These are phyloP conservation scores for Lepidurus apus DNA, from an alignment of 1,140 invertebrate genomes.

Conservation along the genomic window DNA sequence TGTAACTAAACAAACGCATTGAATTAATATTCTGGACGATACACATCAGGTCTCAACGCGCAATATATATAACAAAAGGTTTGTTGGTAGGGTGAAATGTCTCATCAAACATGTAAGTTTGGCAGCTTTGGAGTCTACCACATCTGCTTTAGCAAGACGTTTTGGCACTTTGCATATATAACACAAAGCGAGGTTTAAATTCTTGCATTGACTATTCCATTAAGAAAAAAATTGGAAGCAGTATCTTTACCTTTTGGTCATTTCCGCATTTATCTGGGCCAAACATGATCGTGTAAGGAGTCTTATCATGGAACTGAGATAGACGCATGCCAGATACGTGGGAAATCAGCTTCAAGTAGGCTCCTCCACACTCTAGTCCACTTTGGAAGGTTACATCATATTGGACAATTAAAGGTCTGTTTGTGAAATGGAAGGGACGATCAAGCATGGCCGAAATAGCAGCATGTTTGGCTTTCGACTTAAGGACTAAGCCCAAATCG, in stretches of 20 bases:
- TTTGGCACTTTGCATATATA: background rate
- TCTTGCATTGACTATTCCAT: background rate
- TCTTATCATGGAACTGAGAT: conserved; percentile 86
- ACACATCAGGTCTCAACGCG: conserved; percentile 33
- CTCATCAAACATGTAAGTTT: conserved; percentile 1
- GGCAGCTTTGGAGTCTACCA: conserved; percentile 11
- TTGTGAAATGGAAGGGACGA: conserved; percentile 76
- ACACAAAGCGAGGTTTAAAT: conserved; percentile 15
- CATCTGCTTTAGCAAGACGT: background rate
- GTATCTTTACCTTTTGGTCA: conserved; percentile 69
- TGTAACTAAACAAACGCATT: conserved; percentile 60
- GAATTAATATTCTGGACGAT: conserved; percentile 31
- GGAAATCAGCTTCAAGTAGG: conserved; percentile 90
- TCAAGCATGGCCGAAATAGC: conserved; percentile 79
- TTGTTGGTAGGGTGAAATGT: conserved; percentile 21
- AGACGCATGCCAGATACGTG: conserved; percentile 61
- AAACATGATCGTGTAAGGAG: conserved; percentile 98
- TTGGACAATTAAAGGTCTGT: conserved; percentile 87
- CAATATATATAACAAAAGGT: background rate
- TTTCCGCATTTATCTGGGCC: conserved; percentile 98
- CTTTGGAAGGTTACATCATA: conserved; percentile 87
- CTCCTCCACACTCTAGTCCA: conserved; percentile 97
- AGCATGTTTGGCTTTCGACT: conserved; percentile 93
- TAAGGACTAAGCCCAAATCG: conserved; percentile 84
- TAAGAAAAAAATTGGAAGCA: background rate